Conservation (phyloP, 1,140 invertebrate genomes). For the Ceratina australensis region DNA sequence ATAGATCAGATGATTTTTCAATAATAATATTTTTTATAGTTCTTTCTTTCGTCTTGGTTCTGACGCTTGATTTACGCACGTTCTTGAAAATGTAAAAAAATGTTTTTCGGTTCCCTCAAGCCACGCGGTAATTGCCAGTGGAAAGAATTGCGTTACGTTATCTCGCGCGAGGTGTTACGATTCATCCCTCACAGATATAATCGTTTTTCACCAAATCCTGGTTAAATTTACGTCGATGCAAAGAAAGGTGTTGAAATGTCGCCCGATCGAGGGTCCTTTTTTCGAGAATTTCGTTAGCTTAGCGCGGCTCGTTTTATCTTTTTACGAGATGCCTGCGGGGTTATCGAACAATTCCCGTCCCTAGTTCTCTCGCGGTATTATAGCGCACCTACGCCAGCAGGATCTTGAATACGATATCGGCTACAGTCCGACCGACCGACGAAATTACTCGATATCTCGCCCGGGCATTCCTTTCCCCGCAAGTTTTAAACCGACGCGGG, state of each 20-base stretch:
- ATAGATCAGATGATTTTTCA: too few relatives aligned
- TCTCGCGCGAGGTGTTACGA: too few relatives aligned
- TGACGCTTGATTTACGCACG: too few relatives aligned
- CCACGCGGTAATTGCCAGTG: too few relatives aligned
- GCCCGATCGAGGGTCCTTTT: background rate
- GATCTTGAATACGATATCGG: background rate
- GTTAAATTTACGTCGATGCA: background rate
- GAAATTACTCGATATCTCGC: background rate
- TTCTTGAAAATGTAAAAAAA: too few relatives aligned
- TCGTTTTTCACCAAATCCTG: too few relatives aligned
- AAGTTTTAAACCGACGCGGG: background rate
- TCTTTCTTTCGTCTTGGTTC: too few relatives aligned
- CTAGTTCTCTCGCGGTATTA: background rate
- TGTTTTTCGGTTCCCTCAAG: too few relatives aligned
- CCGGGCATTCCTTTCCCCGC: background rate
- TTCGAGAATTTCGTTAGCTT: background rate
- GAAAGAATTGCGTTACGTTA: too few relatives aligned
- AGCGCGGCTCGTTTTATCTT: constrained; percentile 8
- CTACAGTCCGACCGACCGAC: background rate
- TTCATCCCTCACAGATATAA: too few relatives aligned
- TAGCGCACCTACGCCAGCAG: background rate
- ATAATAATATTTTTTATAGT: too few relatives aligned
- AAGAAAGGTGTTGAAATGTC: background rate
- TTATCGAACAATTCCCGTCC: constrained; percentile 10
- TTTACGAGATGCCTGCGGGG: background rate